phyloP scores from a whole-genome alignment of 2,797 vertebrate species.

The Circus cinereus region DNA sequence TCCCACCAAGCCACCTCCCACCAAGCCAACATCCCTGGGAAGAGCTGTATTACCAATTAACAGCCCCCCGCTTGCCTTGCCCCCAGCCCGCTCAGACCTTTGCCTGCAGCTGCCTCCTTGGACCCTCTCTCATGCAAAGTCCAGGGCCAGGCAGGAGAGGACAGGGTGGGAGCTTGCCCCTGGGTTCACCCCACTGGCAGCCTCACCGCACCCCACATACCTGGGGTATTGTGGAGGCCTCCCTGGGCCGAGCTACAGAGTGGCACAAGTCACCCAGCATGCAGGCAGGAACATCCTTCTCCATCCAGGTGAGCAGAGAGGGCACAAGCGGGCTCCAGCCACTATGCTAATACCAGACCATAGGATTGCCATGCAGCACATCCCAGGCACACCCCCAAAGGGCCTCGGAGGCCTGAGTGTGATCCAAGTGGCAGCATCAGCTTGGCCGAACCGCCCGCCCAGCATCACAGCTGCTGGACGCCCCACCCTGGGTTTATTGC shows the following conservation, averaged over 20 bases:
- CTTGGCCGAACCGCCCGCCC: neutral
- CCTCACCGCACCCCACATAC: neutral
- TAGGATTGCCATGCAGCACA: neutral
- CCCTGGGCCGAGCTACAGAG: accelerated
- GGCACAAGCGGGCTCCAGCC: neutral
- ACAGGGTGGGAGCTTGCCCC: neutral
- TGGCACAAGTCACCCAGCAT: accelerated
- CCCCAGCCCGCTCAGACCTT: neutral
- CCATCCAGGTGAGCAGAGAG: neutral
- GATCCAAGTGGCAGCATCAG: neutral
- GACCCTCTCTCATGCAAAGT: neutral
- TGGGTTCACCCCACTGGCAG: neutral
- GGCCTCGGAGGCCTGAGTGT: neutral
- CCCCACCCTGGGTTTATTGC: neutral
- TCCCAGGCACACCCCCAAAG: neutral
- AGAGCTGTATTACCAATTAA: neutral
- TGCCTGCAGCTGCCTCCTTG: neutral
- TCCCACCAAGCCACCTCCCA: neutral
- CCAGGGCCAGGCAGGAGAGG: neutral
- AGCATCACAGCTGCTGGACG: neutral
- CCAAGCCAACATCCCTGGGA: accelerated
- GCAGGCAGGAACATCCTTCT: neutral
- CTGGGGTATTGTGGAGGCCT: neutral
- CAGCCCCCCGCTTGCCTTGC: neutral
- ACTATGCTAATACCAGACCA: accelerated